phyloP scores from a whole-genome alignment of 2,113 vertebrate genomes.

The Poeciliopsis occidentalis region DNA sequence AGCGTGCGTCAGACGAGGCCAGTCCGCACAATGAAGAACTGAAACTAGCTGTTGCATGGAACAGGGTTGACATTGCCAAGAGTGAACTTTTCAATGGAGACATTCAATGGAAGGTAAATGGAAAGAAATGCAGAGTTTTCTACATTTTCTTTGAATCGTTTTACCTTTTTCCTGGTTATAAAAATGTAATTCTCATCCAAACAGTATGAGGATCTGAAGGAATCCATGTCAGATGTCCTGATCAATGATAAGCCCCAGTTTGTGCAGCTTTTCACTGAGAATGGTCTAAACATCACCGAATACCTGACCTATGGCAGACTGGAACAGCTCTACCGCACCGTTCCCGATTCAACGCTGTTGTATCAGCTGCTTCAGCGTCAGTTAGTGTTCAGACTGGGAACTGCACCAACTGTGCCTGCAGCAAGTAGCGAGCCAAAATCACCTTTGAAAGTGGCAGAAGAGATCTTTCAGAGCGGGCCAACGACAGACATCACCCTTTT shows the following conservation, averaged over 20 bases:
- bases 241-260: slow-evolving; percentile 88
- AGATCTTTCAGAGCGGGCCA: not conserved
- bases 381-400: slow-evolving; percentile 57
- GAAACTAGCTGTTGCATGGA: slow-evolving; percentile 90
- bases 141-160: not conserved
- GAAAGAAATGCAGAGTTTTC: not conserved
- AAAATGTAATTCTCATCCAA: not conserved
- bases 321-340: slow-evolving; percentile 82
- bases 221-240: slow-evolving; percentile 87
- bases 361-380: slow-evolving; percentile 77
- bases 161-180: too few relatives aligned
- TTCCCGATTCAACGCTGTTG: slow-evolving; percentile 75
- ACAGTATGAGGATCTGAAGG: slow-evolving; percentile 82
- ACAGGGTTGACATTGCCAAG: slow-evolving; percentile 90
- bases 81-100: slow-evolving; percentile 91
- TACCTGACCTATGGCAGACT: slow-evolving; percentile 83
- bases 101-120: slow-evolving; percentile 87
- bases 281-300: slow-evolving; percentile 84
- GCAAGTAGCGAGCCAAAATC: not conserved
- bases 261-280: slow-evolving; percentile 88
- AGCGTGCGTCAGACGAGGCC: slow-evolving; percentile 63
- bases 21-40: slow-evolving; percentile 86
- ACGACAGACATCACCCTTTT: slow-evolving; percentile 63
- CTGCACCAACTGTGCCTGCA: not conserved
- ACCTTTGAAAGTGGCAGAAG: slow-evolving; percentile 2